A percentile compares a stretch with the other conserved stretches of the same genome.
These are phyloP conservation scores for Linnaemya vulpina DNA, from an alignment of 2,888 invertebrate genomes.

Conservation along the genomic window DNA sequence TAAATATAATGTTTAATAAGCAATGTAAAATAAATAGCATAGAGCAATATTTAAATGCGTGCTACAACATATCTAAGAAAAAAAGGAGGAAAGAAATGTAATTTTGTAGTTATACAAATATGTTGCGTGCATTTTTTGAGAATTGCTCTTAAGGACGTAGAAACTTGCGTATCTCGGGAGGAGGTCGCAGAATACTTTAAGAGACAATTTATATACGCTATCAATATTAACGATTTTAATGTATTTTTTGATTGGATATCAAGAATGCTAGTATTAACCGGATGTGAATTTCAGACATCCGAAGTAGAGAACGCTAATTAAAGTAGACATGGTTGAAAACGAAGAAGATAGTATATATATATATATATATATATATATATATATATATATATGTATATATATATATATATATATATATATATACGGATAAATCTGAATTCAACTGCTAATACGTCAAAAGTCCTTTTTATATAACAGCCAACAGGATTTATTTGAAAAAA, in stretches of 20 bases:
- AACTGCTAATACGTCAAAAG: conserved; percentile 1
- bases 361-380: no score
- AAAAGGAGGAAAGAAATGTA: not conserved
- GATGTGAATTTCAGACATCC: not conserved
- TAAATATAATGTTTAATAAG: no score
- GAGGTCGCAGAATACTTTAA: not conserved
- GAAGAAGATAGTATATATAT: not conserved
- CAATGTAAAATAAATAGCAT: not conserved
- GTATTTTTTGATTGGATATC: conserved; percentile 12
- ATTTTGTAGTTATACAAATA: conserved; percentile 18
- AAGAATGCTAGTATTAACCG: not conserved
- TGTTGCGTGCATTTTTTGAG: conserved; percentile 40
- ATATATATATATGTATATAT: no score
- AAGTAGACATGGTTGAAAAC: not conserved
- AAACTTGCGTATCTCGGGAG: not conserved
- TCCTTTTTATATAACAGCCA: not conserved
- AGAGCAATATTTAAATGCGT: not conserved
- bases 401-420: no score
- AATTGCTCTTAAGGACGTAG: conserved; percentile 25
- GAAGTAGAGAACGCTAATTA: not conserved
- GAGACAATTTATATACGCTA: not conserved
- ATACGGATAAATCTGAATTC: not conserved
- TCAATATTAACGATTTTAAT: not conserved
- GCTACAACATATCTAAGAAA: not conserved
- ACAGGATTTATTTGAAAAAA: not conserved